Conservation (phyloP, 37 sponge, comb jelly and placozoan species). For the Mnemiopsis leidyi region DNA sequence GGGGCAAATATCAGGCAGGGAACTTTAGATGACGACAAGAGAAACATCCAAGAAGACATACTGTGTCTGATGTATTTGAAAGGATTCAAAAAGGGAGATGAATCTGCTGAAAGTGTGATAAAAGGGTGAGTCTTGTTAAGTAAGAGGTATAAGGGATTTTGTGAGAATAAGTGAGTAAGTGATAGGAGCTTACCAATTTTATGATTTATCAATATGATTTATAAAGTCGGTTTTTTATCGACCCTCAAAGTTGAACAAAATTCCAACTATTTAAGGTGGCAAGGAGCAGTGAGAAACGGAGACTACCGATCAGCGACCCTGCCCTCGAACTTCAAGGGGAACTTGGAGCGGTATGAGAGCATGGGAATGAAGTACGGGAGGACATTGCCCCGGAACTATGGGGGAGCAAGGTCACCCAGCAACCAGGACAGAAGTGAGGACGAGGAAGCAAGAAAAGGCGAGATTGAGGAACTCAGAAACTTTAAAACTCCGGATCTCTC, state of each 20-base stretch:
- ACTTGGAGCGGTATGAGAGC: not conserved
- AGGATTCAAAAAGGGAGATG: not conserved
- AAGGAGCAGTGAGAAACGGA: conserved; percentile 9
- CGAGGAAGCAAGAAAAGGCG: not conserved
- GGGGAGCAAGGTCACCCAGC: not conserved
- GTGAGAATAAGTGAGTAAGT: too few relatives aligned
- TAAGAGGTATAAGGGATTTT: too few relatives aligned
- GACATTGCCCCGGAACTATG: conserved; percentile 37
- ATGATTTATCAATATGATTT: too few relatives aligned
- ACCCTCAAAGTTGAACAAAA: too few relatives aligned
- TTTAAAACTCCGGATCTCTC: not conserved
- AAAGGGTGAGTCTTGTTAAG: conserved; percentile 9
- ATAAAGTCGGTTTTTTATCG: too few relatives aligned
- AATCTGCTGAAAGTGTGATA: not conserved
- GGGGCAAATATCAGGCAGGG: not conserved
- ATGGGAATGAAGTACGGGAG: not conserved
- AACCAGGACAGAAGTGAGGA: not conserved
- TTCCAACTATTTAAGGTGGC: not conserved
- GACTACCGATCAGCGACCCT: conserved; percentile 4
- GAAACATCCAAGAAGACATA: conserved; percentile 6
- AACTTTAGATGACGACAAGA: not conserved
- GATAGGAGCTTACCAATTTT: too few relatives aligned
- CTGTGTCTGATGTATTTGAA: conserved; percentile 2
- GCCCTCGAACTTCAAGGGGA: not conserved
- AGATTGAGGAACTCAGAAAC: conserved; percentile 1